These are phyloP conservation scores for Heliconius hermathena DNA, from an alignment of 1,140 invertebrate genomes.

Conservation along the genomic window DNA sequence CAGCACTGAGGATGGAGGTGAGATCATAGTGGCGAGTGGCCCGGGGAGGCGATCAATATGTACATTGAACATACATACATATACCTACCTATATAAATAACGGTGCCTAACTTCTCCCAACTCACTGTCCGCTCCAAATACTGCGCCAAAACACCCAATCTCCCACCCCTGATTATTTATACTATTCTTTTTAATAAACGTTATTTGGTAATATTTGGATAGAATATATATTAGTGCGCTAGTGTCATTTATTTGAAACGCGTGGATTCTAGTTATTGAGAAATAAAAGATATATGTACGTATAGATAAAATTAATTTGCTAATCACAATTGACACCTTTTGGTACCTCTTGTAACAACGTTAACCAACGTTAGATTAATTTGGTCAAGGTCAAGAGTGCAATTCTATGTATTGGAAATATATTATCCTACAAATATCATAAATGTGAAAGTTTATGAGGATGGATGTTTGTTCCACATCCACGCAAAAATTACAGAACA, in stretches of 20 bases:
- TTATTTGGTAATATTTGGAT: constrained; percentile 12
- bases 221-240: not conserved
- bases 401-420: no score
- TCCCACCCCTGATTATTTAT: constrained; percentile 43
- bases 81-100: constrained; percentile 77
- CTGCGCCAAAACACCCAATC: constrained; percentile 71
- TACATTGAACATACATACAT: constrained; percentile 80
- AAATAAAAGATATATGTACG: not conserved
- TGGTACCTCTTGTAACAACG: not conserved
- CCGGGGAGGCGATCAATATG: constrained; percentile 80
- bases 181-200: constrained; percentile 43
- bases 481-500: no score
- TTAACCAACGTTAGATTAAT: no score
- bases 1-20: constrained; percentile 76
- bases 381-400: no score
- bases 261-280: not conserved
- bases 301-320: not conserved
- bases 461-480: no score
- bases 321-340: not conserved
- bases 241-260: not conserved
- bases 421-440: no score
- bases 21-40: constrained; percentile 80
- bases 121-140: constrained; percentile 78
- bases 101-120: constrained; percentile 77
- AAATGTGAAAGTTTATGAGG: no score